These are phyloP conservation scores for Diglossa cyanea DNA, from an alignment of 2,797 vertebrate genomes.

Conservation along the genomic window DNA sequence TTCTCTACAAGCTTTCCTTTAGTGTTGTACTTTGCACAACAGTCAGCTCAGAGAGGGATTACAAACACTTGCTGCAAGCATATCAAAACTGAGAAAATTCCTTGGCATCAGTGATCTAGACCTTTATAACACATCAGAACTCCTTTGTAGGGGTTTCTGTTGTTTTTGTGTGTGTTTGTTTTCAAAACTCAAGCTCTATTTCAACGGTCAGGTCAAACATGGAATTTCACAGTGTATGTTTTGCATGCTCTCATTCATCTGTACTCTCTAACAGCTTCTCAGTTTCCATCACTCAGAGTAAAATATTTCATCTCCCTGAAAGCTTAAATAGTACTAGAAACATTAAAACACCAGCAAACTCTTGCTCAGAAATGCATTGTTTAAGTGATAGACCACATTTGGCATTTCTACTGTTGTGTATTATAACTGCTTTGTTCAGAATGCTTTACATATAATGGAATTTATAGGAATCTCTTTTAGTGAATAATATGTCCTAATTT, in stretches of 20 bases:
- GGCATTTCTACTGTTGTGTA: background rate
- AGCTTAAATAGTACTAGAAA: background rate
- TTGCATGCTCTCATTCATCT: background rate
- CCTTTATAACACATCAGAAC: background rate
- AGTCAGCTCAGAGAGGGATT: background rate
- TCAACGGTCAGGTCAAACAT: background rate
- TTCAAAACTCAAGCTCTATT: background rate
- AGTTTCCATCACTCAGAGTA: background rate
- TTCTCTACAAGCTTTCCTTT: background rate
- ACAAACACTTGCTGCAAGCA: background rate
- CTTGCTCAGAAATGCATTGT: background rate
- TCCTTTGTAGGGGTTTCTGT: background rate
- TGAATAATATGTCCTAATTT: slow-evolving; percentile 21
- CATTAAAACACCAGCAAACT: background rate
- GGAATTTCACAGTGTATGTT: background rate
- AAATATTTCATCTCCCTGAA: background rate
- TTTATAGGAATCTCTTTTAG: background rate
- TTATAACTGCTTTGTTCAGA: background rate
- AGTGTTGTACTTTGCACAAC: fast-evolving
- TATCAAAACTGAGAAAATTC: background rate
- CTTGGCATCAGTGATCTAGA: background rate
- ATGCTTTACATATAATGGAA: background rate
- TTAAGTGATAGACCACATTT: background rate
- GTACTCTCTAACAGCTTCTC: background rate
- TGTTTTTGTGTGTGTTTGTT: background rate